Evolutionary conservation across 2,113 vertebrate species (phyloP).

Genomic region (Paradoxurus hermaphroditus): DNA sequence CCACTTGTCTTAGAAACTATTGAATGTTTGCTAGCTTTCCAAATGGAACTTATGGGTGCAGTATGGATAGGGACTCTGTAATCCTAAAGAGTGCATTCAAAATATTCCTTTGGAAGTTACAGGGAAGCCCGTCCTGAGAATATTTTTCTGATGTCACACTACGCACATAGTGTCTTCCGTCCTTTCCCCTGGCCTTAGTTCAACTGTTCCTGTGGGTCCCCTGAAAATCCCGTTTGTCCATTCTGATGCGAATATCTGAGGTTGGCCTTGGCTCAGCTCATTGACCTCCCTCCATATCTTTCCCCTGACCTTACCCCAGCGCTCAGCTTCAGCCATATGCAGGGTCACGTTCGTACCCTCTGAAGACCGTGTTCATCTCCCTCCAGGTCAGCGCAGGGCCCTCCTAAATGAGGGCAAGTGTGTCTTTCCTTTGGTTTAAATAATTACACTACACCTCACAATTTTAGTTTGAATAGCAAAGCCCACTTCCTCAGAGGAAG

Average conservation of each 20-base stretch:
- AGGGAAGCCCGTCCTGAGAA: background rate
- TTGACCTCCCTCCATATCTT: accelerated
- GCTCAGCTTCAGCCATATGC: background rate
- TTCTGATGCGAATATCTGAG: background rate
- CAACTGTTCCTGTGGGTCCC: accelerated
- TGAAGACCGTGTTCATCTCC: background rate
- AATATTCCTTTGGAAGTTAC: background rate
- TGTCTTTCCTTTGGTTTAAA: background rate
- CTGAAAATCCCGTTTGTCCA: background rate
- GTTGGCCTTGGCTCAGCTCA: too few species aligned
- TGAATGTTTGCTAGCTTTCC: background rate
- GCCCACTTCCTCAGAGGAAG: background rate
- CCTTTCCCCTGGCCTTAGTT: accelerated
- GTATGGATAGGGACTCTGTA: accelerated
- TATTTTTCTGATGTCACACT: too few species aligned
- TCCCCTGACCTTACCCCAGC: accelerated
- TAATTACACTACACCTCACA: background rate
- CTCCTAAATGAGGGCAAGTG: background rate
- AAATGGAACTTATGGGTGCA: accelerated
- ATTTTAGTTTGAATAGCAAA: background rate
- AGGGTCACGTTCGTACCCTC: too few species aligned
- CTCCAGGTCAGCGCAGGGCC: accelerated
- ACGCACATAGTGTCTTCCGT: accelerated
- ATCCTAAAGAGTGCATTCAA: background rate
- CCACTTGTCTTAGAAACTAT: background rate